phyloP scores from a whole-genome alignment of 2,888 invertebrate genomes.

The Ditylenchus weischeri region DNA sequence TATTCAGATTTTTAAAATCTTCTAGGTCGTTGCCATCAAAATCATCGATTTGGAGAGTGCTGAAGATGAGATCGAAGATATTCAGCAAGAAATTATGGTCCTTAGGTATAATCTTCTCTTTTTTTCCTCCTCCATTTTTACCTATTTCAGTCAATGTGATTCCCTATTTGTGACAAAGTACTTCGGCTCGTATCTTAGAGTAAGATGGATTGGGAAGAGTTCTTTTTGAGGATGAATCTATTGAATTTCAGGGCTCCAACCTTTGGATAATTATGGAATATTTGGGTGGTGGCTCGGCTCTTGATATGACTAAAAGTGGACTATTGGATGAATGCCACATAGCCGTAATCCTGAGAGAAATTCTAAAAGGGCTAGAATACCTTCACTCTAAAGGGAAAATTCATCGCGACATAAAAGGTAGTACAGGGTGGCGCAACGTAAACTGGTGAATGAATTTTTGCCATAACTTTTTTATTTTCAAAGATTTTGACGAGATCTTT shows the following conservation, averaged over 20 bases:
- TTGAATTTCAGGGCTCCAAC: slow-evolving; percentile 98
- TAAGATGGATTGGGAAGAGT: slow-evolving; percentile 61
- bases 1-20: slow-evolving; percentile 57
- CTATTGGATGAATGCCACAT: slow-evolving; percentile 99
- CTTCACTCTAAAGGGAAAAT: slow-evolving; percentile 95
- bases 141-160: slow-evolving; percentile 81
- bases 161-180: slow-evolving; percentile 99
- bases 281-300: slow-evolving; percentile 94
- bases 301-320: slow-evolving; percentile 93
- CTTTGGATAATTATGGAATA: slow-evolving; percentile 99
- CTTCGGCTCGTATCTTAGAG: slow-evolving; percentile 97
- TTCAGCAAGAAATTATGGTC: slow-evolving; percentile 93
- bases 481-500: too few species aligned
- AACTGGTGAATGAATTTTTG: too few species aligned
- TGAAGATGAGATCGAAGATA: slow-evolving; percentile 99
- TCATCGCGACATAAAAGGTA: slow-evolving; percentile 96
- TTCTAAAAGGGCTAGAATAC: slow-evolving; percentile 95
- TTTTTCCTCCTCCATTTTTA: too few species aligned
- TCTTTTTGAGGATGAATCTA: too few species aligned
- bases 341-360: slow-evolving; percentile 94
- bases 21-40: slow-evolving; percentile 97
- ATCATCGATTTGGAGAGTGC: slow-evolving; percentile 99
- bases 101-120: slow-evolving; percentile 62
- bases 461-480: too few species aligned
- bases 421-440: too few species aligned